These are phyloP conservation scores for Silurus asotus DNA, from an alignment of 2,113 vertebrate species.

Conservation along the genomic window DNA sequence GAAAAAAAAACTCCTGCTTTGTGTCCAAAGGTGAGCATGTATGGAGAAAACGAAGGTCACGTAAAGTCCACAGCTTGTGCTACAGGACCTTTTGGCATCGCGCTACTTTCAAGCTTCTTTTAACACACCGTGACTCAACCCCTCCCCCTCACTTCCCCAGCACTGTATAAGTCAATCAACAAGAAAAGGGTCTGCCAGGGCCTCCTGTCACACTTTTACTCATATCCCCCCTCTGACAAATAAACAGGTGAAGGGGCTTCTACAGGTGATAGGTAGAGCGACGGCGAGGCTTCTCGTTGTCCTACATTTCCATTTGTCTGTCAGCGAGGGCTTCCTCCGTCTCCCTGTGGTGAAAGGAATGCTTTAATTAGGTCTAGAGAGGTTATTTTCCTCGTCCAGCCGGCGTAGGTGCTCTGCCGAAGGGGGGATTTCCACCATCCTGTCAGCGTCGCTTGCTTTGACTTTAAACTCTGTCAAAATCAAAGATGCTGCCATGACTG, in stretches of 20 bases:
- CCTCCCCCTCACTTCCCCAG: conserved; percentile 50
- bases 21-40: conserved; percentile 27
- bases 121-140: conserved; percentile 66
- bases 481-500: conserved; percentile 58
- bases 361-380: conserved; percentile 76
- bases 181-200: conserved; percentile 59
- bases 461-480: conserved; percentile 61
- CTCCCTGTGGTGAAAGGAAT: conserved; percentile 68
- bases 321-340: conserved; percentile 62
- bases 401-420: conserved; percentile 56
- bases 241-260: conserved; percentile 57
- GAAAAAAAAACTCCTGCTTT: background rate
- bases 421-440: conserved; percentile 56
- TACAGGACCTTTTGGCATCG: conserved; percentile 57
- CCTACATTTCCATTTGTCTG: conserved; percentile 67
- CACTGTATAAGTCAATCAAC: conserved; percentile 68
- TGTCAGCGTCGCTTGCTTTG: conserved; percentile 62
- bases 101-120: conserved; percentile 68
- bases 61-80: conserved; percentile 59
- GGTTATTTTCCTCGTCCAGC: conserved; percentile 58
- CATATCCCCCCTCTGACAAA: conserved; percentile 53
- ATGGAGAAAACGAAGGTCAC: conserved; percentile 55
- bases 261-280: conserved; percentile 57
- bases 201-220: conserved; percentile 70
- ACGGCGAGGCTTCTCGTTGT: conserved; percentile 59